These are phyloP conservation scores for Melanogrammus aeglefinus DNA, from an alignment of 2,797 vertebrate genomes.

Conservation along the genomic window DNA sequence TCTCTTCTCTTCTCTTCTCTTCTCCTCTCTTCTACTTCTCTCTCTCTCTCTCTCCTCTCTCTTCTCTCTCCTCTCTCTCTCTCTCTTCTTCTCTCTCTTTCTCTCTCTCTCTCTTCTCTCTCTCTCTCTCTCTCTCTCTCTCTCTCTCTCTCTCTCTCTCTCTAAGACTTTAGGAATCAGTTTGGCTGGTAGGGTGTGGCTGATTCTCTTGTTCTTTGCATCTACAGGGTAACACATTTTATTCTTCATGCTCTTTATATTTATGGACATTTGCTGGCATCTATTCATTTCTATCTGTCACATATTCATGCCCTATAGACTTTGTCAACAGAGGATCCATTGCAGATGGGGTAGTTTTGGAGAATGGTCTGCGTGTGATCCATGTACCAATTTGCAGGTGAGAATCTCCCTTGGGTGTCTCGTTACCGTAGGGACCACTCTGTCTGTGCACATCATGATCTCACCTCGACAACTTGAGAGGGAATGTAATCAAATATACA, in stretches of 20 bases:
- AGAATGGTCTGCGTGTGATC: conserved; percentile 86
- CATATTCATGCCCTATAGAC: conserved; percentile 38
- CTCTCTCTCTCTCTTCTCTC: conserved; percentile 35
- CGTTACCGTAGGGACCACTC: background rate
- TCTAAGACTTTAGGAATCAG: conserved; percentile 20
- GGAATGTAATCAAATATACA: background rate
- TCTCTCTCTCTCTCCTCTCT: conserved; percentile 8
- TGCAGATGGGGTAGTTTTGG: conserved; percentile 83
- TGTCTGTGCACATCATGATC: background rate
- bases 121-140: conserved; percentile 22
- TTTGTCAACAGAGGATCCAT: conserved; percentile 60
- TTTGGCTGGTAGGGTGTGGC: conserved; percentile 34
- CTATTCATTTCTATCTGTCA: background rate
- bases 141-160: conserved; percentile 34
- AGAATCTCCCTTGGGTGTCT: conserved; percentile 1
- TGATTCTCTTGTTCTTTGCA: conserved; percentile 37
- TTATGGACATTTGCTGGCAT: background rate
- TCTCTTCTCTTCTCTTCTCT: conserved; percentile 25
- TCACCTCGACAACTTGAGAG: background rate
- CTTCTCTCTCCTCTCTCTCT: conserved; percentile 26
- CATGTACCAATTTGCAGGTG: conserved; percentile 86
- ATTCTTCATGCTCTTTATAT: background rate
- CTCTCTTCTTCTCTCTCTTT: conserved; percentile 31
- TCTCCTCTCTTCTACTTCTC: conserved; percentile 30
- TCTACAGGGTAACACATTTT: conserved; percentile 43